Conservation (phyloP, 2,113 vertebrate species). For the Haliaeetus leucogaster region DNA sequence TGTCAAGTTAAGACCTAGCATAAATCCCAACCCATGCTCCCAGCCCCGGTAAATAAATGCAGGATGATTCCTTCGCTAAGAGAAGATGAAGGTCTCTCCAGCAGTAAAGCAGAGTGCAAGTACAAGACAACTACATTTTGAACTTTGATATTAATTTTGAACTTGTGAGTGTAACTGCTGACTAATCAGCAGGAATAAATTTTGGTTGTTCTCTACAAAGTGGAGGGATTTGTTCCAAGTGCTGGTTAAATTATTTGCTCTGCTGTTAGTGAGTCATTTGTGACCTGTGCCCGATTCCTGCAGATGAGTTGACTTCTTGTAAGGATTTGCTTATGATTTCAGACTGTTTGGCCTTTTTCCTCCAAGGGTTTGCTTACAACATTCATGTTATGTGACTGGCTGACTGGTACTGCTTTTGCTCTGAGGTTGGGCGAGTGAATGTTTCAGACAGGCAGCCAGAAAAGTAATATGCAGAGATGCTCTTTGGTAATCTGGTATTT, state of each 20-base stretch:
- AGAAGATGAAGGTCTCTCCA: not conserved
- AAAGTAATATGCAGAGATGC: not conserved
- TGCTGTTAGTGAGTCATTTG: constrained; percentile 30
- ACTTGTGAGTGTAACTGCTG: constrained; percentile 17
- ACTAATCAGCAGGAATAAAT: constrained; percentile 48
- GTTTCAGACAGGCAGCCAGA: not conserved
- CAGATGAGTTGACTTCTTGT: not conserved
- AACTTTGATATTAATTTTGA: constrained; percentile 35
- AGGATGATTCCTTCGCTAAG: not conserved
- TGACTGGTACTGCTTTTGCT: not conserved
- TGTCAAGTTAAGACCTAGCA: not conserved
- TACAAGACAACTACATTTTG: constrained; percentile 24
- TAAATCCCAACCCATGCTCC: not conserved
- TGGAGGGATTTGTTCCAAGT: not conserved
- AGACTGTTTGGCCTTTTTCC: not conserved
- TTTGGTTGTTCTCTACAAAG: not conserved
- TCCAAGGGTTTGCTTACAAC: not conserved
- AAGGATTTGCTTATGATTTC: constrained; percentile 25
- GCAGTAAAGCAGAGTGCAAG: not conserved
- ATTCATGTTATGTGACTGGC: not conserved
- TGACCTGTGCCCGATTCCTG: constrained; percentile 14
- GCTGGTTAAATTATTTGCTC: constrained; percentile 16
- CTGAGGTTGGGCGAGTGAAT: not conserved
- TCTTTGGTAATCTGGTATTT: not conserved
- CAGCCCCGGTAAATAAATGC: not conserved